Evolutionary conservation across 1,140 invertebrate species (phyloP).

Genomic region (Bombus waltoni): DNA sequence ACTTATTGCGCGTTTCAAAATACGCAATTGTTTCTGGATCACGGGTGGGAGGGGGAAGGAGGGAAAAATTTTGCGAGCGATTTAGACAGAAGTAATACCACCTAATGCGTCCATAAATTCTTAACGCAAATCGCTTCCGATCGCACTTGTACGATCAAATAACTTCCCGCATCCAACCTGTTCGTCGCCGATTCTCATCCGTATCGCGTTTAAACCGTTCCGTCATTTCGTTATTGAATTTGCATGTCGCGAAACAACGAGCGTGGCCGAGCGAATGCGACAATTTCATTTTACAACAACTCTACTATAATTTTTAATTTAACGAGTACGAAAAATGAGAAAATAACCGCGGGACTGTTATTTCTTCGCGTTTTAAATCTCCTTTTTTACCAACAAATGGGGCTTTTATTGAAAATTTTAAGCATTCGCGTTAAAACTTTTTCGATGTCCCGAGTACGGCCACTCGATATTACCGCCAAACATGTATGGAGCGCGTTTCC

Average conservation of each 20-base stretch:
- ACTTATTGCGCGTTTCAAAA: not conserved
- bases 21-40: not conserved
- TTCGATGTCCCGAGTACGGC: conserved; percentile 23
- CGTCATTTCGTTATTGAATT: conserved; percentile 22
- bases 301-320: not conserved
- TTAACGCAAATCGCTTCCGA: not conserved
- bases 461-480: not conserved
- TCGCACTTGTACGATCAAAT: not conserved
- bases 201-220: not conserved
- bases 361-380: not conserved
- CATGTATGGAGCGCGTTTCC: not conserved
- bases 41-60: too few relatives aligned
- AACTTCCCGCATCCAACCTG: not conserved
- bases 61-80: not conserved
- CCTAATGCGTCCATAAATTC: not conserved
- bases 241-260: not conserved
- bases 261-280: not conserved
- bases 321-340: not conserved
- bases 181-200: not conserved
- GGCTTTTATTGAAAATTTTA: conserved; percentile 1
- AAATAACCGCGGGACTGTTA: not conserved
- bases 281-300: conserved; percentile 3
- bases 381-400: not conserved
- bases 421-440: conserved; percentile 6
- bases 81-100: not conserved